Evolutionary conservation across 2,113 vertebrate species (phyloP), one percentile per base, ranked within the genome.

Genomic region (Anthoscopus minutus): DNA sequence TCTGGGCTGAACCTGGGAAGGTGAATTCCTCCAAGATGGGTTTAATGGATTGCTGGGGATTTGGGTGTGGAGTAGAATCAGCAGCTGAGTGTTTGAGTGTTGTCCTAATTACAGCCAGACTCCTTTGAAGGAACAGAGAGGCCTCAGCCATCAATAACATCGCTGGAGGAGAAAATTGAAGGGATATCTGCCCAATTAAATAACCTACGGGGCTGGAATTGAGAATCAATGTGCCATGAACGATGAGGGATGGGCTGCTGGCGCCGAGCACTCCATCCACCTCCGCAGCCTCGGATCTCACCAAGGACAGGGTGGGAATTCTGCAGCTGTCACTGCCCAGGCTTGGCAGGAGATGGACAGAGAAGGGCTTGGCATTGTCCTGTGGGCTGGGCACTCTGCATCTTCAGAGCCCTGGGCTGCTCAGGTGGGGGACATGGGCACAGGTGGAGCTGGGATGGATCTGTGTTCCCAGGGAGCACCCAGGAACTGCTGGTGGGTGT

Each of bases 151-250:
- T 95, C 96, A 86, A 93, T 96, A 97, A 95, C 86, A 90, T 70
- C 40, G 37, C 95, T 97, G 95, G 92, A 86, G 93, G 89, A 91
- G 95, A 97, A 96, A 97, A 96, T 96, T 96, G 96, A 88, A 95
- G 93, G 94, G 95, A 96, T 95, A 96, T 94, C 93, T 97, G 88
- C 92, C 95, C 96, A 96, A 94, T 97, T 96, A 97, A 96, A 94
- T 88, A 77, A 94, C 67, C 94, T 80, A 5, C 79, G 45, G 93
- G 93, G 93, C 93, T 88, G 89, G 92, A 64, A 97, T 96, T 83
- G 96, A 89, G 94, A 96, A 95, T 94, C 95, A 56, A 90, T 96
- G 93, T 86, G 95, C 81, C 88, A 51, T 67, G 96, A 93, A 86
- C 7, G 31, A 88, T 60, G 89, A 95, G 95, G 79, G 86, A 82